Percentiles rank a stretch among this genome's conserved stretches.
Evolutionary conservation across 1,140 invertebrate genomes (phyloP).

Genomic region (Monomorium pharaonis): DNA sequence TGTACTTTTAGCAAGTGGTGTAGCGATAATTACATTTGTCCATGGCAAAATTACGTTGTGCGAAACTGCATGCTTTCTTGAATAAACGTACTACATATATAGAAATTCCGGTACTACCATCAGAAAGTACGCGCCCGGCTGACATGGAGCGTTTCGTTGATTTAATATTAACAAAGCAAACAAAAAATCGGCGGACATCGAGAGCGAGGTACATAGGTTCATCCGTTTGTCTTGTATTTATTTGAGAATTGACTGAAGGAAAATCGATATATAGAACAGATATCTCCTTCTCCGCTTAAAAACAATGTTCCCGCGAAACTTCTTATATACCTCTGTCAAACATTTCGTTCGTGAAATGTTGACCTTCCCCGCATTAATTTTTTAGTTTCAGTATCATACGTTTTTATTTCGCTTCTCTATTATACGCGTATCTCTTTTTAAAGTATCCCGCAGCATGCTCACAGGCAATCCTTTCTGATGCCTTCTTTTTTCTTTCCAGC

Average conservation of each 20-base stretch:
- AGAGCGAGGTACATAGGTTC: neutral
- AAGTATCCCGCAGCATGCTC: neutral
- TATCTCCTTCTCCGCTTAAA: neutral
- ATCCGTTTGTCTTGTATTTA: slow-evolving; percentile 36
- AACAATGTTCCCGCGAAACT: neutral
- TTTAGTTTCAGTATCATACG: neutral
- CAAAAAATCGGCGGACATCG: slow-evolving; percentile 23
- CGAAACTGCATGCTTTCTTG: neutral
- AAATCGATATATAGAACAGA: slow-evolving; percentile 30
- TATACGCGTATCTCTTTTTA: neutral
- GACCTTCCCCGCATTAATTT: neutral
- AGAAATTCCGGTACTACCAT: neutral
- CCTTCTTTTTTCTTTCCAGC: neutral
- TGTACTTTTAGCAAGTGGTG: neutral
- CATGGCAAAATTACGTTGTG: neutral
- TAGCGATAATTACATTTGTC: slow-evolving; percentile 21
- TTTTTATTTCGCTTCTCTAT: neutral
- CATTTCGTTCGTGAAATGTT: slow-evolving; percentile 21
- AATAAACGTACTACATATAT: neutral
- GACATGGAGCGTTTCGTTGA: slow-evolving; percentile 1
- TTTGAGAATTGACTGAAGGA: slow-evolving; percentile 30
- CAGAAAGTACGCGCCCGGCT: neutral
- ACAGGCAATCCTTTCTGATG: neutral
- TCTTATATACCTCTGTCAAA: slow-evolving; percentile 23
- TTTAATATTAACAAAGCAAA: slow-evolving; percentile 56